Base-by-base conservation (phyloP, 92 coral and sea anemone genomes). In the Muricea muricata region DNA sequence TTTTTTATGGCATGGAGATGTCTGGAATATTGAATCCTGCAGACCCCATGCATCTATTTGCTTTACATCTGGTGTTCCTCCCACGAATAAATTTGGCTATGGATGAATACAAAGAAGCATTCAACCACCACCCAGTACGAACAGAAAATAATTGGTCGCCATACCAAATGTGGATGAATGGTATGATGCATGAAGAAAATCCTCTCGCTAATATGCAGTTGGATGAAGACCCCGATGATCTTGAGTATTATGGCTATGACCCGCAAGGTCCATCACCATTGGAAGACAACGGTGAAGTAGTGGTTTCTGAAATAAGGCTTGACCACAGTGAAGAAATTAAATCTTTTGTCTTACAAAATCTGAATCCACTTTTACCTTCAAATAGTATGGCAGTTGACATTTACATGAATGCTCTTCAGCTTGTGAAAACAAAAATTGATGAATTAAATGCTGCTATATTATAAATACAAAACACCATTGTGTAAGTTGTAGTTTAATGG, bases 201-300 rank as follows among this genome's bases (percentile, higher is more conserved):
- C 94, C 91, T 32, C 74, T 91, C 28, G 82, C 86, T 32, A 52
- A 86, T 72, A 75, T 78, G 42, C 71, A 50, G 60, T 78, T 89
- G 35, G 92, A 85, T 81, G 92, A 89, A 58, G 89, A 80, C 37
- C 92, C 92, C 54, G 21, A 73, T 68, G 92, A 89, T 52, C 33
- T 89, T 32, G 92, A 89, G 65, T 70, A 34, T 20, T 89, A 86
- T 80, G 92, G 90, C 67, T 32, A 85, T 79, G 87, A 89, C 54
- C 86, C 90, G 14, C 48, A 76, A 5, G 91, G 88, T 26, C 83
- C 91, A 58, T 32, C 84, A 50, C 83, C 91, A 32, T 40, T 84
- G n/a, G 79, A 73, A 39, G 73, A 61, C 81, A 66, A 82, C 58
- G 66, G 80, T 58, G 87, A 79, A 78, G 93, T 89, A 10, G 87